Evolutionary conservation across 2,797 vertebrate genomes (phyloP).

Genomic region (Fratercula arctica): DNA sequence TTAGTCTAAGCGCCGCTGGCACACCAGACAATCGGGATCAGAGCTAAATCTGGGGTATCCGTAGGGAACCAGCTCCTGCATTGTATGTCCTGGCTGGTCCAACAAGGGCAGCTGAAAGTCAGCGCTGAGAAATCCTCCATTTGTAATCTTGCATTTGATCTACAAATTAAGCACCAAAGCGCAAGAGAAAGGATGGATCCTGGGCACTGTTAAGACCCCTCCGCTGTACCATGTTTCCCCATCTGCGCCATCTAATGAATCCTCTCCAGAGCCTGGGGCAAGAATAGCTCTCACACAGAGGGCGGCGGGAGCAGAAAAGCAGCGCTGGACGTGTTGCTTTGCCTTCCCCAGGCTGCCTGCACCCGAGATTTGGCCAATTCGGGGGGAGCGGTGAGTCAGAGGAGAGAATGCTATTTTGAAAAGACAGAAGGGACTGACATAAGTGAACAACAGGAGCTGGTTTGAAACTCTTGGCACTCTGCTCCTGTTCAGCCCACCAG

Average conservation of each 20-base stretch:
- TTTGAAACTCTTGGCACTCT: not conserved
- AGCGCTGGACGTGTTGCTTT: not conserved
- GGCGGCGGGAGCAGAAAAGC: not conserved
- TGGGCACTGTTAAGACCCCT: not conserved
- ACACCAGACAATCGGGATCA: constrained; percentile 46
- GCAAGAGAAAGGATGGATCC: not conserved
- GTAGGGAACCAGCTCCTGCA: constrained; percentile 29
- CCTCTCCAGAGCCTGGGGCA: not conserved
- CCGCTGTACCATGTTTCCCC: not conserved
- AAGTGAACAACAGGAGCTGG: constrained; percentile 6
- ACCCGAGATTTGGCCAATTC: not conserved
- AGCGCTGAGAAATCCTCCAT: not conserved
- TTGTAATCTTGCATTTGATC: not conserved
- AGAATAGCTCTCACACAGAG: not conserved
- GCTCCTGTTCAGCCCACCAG: not conserved
- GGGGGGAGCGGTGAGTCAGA: fast-evolving
- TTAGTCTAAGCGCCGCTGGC: not conserved
- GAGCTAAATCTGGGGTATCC: constrained; percentile 55
- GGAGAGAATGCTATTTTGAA: not conserved
- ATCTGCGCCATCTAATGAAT: not conserved
- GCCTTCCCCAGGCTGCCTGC: not conserved
- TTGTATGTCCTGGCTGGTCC: not conserved
- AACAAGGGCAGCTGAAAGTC: constrained; percentile 64
- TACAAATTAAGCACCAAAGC: not conserved
- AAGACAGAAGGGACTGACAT: constrained; percentile 10